Conservation (phyloP, 1,140 invertebrate genomes). For the Drosophila biarmipes region DNA sequence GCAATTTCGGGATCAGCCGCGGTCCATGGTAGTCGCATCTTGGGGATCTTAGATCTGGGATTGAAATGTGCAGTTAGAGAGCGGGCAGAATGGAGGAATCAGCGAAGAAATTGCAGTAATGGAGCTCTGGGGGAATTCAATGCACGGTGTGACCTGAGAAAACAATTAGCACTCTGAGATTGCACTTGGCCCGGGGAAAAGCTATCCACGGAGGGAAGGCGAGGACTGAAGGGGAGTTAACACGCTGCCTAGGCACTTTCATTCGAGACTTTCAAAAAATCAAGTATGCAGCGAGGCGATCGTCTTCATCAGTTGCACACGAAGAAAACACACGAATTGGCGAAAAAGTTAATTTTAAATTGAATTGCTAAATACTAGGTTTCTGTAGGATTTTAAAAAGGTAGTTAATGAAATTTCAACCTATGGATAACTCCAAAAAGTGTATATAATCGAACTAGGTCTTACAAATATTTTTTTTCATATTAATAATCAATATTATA, state of each 20-base stretch:
- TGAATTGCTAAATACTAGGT: neutral
- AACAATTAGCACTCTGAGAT: conserved; percentile 43
- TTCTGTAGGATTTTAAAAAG: conserved; percentile 1
- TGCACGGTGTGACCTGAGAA: conserved; percentile 23
- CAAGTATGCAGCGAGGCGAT: conserved; percentile 27
- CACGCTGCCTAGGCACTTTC: conserved; percentile 30
- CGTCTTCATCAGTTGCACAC: conserved; percentile 21
- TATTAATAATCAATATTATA: too few species aligned
- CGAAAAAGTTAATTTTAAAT: neutral
- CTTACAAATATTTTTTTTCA: too few species aligned
- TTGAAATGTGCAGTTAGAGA: conserved; percentile 47
- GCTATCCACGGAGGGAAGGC: neutral
- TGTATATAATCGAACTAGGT: too few species aligned
- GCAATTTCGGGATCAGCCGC: conserved; percentile 33
- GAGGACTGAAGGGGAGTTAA: neutral
- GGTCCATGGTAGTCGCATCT: conserved; percentile 10
- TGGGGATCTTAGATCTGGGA: conserved; percentile 1
- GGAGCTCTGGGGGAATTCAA: conserved; percentile 8
- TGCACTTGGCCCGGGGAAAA: conserved; percentile 17
- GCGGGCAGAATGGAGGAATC: conserved; percentile 19
- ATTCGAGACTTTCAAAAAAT: conserved; percentile 36
- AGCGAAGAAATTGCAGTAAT: conserved; percentile 37
- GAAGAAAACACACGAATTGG: conserved; percentile 3
- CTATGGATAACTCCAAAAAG: neutral
- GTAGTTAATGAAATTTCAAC: neutral